Conservation (phyloP, 1,140 invertebrate species). For the Drosophila ficusphila region DNA sequence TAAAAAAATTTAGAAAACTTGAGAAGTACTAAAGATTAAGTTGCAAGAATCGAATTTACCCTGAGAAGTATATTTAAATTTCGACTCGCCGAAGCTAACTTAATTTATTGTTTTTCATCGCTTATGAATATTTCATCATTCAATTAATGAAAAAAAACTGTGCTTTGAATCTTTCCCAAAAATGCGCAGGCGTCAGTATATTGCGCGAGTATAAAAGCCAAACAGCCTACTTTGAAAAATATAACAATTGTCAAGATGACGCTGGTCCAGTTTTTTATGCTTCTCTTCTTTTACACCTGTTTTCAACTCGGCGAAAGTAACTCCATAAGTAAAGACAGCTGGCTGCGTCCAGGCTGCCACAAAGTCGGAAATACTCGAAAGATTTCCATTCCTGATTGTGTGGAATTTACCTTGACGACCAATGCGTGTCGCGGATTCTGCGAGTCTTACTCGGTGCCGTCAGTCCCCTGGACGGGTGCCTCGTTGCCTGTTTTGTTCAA, state of each 20-base stretch:
- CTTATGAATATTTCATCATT: too few species aligned
- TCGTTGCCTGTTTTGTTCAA: slow-evolving; percentile 85
- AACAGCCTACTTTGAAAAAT: too few species aligned
- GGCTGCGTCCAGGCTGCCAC: slow-evolving; percentile 87
- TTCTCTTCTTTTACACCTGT: slow-evolving; percentile 30
- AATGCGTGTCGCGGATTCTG: slow-evolving; percentile 95
- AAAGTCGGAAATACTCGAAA: slow-evolving; percentile 90
- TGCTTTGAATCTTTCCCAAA: too few species aligned
- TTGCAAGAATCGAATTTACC: too few species aligned
- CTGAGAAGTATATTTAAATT: too few species aligned
- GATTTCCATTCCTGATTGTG: slow-evolving; percentile 92
- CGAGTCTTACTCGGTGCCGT: slow-evolving; percentile 90
- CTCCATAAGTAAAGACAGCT: slow-evolving; percentile 80
- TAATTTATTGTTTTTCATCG: too few species aligned
- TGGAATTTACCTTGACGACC: slow-evolving; percentile 92
- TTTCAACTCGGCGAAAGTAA: slow-evolving; percentile 28
- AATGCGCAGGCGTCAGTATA: slow-evolving; percentile 20
- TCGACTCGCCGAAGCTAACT: too few species aligned
- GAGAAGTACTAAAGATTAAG: too few species aligned
- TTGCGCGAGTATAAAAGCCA: slow-evolving; percentile 1
- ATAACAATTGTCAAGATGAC: slow-evolving; percentile 50
- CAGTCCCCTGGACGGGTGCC: slow-evolving; percentile 86
- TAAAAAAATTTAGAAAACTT: too few species aligned
- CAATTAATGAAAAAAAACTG: too few species aligned
- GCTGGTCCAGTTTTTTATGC: slow-evolving; percentile 20